A percentile compares a stretch with the other conserved stretches of the same genome.
Conservation (phyloP, 2,797 vertebrate species). For the Borostomias antarcticus region DNA sequence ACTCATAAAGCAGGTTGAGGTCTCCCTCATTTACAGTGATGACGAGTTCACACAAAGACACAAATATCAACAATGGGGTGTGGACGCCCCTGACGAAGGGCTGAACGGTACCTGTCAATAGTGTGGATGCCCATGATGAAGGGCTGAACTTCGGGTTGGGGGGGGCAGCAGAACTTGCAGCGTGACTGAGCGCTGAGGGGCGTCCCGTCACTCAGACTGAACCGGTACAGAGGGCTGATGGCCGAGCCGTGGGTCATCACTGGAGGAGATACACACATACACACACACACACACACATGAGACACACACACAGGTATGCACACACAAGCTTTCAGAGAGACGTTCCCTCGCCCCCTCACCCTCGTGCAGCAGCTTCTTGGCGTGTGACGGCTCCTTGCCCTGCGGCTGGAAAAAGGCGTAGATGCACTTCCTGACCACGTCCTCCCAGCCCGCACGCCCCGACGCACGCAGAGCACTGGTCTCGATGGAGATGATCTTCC, state of each 20-base stretch:
- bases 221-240: conserved; percentile 92
- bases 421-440: conserved; percentile 95
- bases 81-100: neutral
- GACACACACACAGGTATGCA: conserved; percentile 16
- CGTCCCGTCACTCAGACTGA: conserved; percentile 91
- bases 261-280: conserved; percentile 59
- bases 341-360: conserved; percentile 69
- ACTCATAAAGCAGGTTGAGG: too few relatives aligned
- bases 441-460: conserved; percentile 94
- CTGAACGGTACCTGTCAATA: conserved; percentile 88
- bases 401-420: conserved; percentile 97
- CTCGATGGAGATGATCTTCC: conserved; percentile 98
- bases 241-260: conserved; percentile 93
- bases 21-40: too few relatives aligned
- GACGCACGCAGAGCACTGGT: conserved; percentile 91
- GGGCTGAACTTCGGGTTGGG: conserved; percentile 92
- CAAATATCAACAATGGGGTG: too few relatives aligned
- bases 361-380: conserved; percentile 95
- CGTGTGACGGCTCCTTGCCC: conserved; percentile 91
- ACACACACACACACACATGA: too few relatives aligned
- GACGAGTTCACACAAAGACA: too few relatives aligned
- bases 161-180: conserved; percentile 96
- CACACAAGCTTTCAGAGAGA: conserved; percentile 1
- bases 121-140: conserved; percentile 98
- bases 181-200: conserved; percentile 94